A percentile compares a stretch with the other conserved stretches of the same genome.
Conservation (phyloP, 2,113 vertebrate genomes). For the Felis chaus region DNA sequence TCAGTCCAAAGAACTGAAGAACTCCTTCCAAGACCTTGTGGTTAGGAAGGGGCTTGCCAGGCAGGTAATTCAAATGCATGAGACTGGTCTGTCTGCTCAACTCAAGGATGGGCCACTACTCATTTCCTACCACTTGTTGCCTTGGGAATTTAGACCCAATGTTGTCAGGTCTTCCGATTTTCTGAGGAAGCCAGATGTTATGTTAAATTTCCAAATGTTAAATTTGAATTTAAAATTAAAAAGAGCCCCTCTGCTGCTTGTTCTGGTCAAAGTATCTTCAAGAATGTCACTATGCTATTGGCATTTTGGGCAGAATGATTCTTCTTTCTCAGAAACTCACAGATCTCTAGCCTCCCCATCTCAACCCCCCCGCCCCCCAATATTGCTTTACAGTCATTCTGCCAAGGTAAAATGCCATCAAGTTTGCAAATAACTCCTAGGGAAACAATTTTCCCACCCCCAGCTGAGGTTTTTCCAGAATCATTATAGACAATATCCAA, state of each 20-base stretch:
- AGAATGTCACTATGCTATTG: neutral
- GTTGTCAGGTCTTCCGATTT: neutral
- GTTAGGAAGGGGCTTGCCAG: neutral
- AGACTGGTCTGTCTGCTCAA: neutral
- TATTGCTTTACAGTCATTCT: neutral
- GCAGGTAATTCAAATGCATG: neutral
- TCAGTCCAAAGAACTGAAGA: neutral
- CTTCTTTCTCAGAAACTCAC: neutral
- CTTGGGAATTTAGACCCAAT: neutral
- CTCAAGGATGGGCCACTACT: neutral
- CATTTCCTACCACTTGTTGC: neutral
- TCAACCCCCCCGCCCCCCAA: neutral
- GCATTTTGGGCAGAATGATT: neutral
- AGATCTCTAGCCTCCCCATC: neutral
- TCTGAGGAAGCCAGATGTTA: neutral
- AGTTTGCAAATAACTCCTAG: neutral
- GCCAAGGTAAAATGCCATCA: neutral
- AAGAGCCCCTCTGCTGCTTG: neutral
- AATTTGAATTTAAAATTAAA: constrained; percentile 34
- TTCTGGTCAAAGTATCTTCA: neutral
- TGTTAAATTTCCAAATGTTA: constrained; percentile 30
- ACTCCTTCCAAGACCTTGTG: neutral
- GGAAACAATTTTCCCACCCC: neutral
- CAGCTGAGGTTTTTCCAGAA: neutral
- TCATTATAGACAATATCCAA: neutral